A percentile compares a stretch with the other conserved stretches of the same genome.
Conservation (phyloP, 2,888 invertebrate species). For the Latheticus oryzae region DNA sequence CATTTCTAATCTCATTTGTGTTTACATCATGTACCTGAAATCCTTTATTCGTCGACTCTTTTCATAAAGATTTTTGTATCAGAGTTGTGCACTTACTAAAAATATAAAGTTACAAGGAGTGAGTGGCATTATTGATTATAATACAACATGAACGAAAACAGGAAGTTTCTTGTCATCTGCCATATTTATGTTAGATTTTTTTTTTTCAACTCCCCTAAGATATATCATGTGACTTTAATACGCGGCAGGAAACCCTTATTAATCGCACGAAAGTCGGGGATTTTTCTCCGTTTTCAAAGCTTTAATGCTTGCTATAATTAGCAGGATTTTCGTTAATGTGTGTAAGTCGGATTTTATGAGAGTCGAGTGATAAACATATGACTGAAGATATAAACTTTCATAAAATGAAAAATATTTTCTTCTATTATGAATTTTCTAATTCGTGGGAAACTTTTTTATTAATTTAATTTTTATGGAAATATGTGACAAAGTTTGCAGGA, state of each 20-base stretch:
- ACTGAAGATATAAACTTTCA: not conserved
- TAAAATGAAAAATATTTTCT: no score
- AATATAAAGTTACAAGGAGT: no score
- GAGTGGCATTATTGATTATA: no score
- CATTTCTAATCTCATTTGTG: no score
- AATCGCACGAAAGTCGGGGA: slow-evolving; percentile 6
- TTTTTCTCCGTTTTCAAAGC: slow-evolving; percentile 8
- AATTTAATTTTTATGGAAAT: no score
- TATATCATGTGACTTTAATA: slow-evolving; percentile 16
- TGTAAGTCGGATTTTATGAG: slow-evolving; percentile 14
- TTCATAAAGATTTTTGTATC: no score
- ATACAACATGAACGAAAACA: slow-evolving; percentile 3
- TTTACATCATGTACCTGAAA: no score
- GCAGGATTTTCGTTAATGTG: slow-evolving; percentile 4
- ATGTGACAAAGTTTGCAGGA: no score
- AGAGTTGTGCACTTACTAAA: no score
- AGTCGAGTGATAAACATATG: not conserved
- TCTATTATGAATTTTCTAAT: no score
- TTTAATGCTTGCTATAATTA: slow-evolving; percentile 12
- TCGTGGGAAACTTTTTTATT: no score
- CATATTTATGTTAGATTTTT: slow-evolving; percentile 8
- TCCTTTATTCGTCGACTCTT: no score
- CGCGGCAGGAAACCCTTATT: slow-evolving; percentile 10
- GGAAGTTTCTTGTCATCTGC: slow-evolving; percentile 9
- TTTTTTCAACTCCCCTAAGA: slow-evolving; percentile 9